Percentiles rank a stretch among this genome's conserved stretches.
Conservation (phyloP, 2,888 invertebrate species). For the Caenorhabditis becei region DNA sequence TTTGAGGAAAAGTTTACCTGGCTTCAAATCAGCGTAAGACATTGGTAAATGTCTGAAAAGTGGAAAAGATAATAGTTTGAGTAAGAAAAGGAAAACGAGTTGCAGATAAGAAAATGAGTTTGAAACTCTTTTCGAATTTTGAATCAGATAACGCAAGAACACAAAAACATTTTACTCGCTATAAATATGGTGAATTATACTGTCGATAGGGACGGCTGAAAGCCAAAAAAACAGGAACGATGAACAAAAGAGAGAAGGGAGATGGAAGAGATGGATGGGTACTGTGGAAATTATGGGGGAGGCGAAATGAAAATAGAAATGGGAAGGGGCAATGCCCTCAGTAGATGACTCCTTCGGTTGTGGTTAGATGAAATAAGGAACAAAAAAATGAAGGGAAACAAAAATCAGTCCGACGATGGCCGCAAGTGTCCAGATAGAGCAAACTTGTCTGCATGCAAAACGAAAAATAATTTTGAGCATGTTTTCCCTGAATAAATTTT, state of each 20-base stretch:
- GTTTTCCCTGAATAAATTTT: no score
- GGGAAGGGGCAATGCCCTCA: no score
- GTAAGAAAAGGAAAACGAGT: background rate
- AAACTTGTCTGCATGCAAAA: no score
- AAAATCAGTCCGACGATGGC: no score
- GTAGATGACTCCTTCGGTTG: no score
- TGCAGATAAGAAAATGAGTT: constrained; percentile 6
- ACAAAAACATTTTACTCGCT: constrained; percentile 38
- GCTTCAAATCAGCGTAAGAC: constrained; percentile 57
- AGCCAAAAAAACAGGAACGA: background rate
- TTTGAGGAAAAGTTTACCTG: no score
- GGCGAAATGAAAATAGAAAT: background rate
- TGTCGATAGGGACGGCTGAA: background rate
- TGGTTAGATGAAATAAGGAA: no score
- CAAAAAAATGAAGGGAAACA: no score
- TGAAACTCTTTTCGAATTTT: background rate
- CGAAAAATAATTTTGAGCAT: no score
- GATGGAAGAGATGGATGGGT: constrained; percentile 13
- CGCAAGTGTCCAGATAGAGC: no score
- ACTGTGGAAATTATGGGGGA: constrained; percentile 4
- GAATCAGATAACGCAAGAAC: background rate
- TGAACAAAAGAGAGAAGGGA: background rate
- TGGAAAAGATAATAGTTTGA: background rate
- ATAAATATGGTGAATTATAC: constrained; percentile 25
- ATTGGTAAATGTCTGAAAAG: constrained; percentile 2